Conservation (phyloP, 2,797 vertebrate genomes). For the Amblyopsis hoosieri region DNA sequence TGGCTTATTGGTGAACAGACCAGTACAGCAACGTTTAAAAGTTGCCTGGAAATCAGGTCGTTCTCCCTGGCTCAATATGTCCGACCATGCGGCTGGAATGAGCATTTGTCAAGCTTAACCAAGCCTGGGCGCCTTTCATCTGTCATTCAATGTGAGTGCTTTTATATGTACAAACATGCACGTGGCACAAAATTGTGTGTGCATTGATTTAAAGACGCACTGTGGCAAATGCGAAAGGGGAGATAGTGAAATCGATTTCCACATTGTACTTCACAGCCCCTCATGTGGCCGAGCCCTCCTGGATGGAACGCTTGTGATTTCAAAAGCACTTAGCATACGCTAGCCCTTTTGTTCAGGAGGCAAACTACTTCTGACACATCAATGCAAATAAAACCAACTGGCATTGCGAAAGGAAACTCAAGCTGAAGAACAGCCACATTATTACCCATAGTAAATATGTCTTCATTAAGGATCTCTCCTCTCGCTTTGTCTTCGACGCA, state of each 20-base stretch:
- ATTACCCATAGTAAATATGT: slow-evolving; percentile 83
- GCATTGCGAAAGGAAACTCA: slow-evolving; percentile 77
- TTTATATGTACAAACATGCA: slow-evolving; percentile 69
- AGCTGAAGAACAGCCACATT: slow-evolving; percentile 86
- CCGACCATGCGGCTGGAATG: slow-evolving; percentile 32
- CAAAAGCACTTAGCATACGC: slow-evolving; percentile 85
- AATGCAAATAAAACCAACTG: slow-evolving; percentile 84
- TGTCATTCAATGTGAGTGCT: slow-evolving; percentile 63
- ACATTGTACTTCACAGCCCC: slow-evolving; percentile 84
- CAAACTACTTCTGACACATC: slow-evolving; percentile 84
- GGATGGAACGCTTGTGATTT: slow-evolving; percentile 80
- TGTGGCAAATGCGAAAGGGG: slow-evolving; percentile 68
- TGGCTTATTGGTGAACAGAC: slow-evolving; percentile 33
- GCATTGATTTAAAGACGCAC: slow-evolving; percentile 63
- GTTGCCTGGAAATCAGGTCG: slow-evolving; percentile 46
- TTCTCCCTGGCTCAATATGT: slow-evolving; percentile 34
- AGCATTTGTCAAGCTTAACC: slow-evolving; percentile 63
- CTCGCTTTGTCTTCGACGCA: slow-evolving; percentile 46
- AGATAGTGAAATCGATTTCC: slow-evolving; percentile 83
- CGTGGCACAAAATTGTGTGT: slow-evolving; percentile 39
- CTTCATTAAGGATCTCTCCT: slow-evolving; percentile 73
- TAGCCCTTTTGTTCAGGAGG: slow-evolving; percentile 82
- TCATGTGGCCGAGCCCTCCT: slow-evolving; percentile 76
- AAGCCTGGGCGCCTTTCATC: slow-evolving; percentile 50
- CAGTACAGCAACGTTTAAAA: slow-evolving; percentile 12